Base-by-base conservation (phyloP, 2,888 invertebrate species). In the Mellilla xanthometata region DNA sequence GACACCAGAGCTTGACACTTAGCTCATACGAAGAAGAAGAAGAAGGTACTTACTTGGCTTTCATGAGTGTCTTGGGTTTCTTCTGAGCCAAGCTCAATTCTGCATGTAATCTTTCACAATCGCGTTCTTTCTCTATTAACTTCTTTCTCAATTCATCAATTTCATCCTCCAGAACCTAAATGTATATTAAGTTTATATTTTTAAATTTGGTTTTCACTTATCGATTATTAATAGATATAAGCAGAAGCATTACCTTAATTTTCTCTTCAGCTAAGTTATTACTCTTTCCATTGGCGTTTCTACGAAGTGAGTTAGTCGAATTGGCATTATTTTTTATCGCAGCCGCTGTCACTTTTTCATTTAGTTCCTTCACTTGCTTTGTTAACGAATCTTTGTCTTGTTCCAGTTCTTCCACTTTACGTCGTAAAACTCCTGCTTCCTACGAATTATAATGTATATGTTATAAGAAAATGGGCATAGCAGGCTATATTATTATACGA, bases 401-500 rank as follows among this genome's bases (percentile, higher is more conserved):
- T 82, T 97, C 96, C 55, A 96, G 82, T 61, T 95, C 95, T 75
- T 96, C 95, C 44, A 96, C 93, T 84, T 97, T 97, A 56, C 95
- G 92, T 28, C 95, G 91, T 52, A 97, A 84, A 47, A 96, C 95
- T 12, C 94, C 92, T 43, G 96, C 93, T 90, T 98, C 97, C 91
- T 94, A 77, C 8, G 2, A 3, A 24, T 2, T 24, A 2, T 1
- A 7, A 7, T 19, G 3, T 1, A 5, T 8, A n/a, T 24, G 8
- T n/a, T 2, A n/a, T 8, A 2, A 24, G 8, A 24, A 5, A 24
- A 7, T n/a, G n/a, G n/a, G n/a, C n/a, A n/a, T n/a, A n/a, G n/a
- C n/a, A n/a, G n/a, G n/a, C n/a, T n/a, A n/a, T n/a, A n/a, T n/a
- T 19, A 19, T 5, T 5, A 19, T 19, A 19, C 2, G 5, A 15